These are phyloP conservation scores for Plestiodon gilberti DNA, from an alignment of 2,113 vertebrate species.

Conservation along the genomic window DNA sequence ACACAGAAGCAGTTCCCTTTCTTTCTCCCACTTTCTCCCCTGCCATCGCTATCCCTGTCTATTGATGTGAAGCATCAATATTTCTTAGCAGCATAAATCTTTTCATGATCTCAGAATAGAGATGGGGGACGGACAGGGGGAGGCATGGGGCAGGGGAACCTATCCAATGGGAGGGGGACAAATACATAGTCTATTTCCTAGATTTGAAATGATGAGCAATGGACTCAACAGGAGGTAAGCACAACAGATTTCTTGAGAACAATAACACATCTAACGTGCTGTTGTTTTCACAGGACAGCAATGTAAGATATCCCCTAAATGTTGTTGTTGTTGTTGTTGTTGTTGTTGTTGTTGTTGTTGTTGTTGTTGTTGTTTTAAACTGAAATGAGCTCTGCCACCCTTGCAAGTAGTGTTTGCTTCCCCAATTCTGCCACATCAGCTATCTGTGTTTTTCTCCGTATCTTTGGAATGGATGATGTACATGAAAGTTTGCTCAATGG, in stretches of 20 bases:
- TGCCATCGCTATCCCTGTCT: constrained; percentile 44
- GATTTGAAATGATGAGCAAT: constrained; percentile 50
- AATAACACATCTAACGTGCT: constrained; percentile 63
- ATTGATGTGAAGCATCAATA: constrained; percentile 72
- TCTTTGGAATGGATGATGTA: constrained; percentile 98
- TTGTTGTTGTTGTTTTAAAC: too few relatives aligned
- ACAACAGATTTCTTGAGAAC: constrained; percentile 64
- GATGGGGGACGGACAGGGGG: constrained; percentile 8
- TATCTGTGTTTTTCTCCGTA: constrained; percentile 82
- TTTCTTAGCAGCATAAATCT: constrained; percentile 79
- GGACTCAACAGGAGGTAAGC: constrained; percentile 73
- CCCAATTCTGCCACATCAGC: constrained; percentile 76
- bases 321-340: too few relatives aligned
- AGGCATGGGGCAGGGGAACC: constrained; percentile 34
- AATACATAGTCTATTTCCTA: constrained; percentile 25
- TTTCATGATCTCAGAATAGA: constrained; percentile 68
- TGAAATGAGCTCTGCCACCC: constrained; percentile 13
- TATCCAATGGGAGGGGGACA: constrained; percentile 9
- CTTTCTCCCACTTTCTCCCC: constrained; percentile 37
- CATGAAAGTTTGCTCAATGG: constrained; percentile 99
- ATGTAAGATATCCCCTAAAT: constrained; percentile 39
- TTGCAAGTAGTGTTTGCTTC: rapidly evolving
- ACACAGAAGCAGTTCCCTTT: constrained; percentile 36
- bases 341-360: too few relatives aligned
- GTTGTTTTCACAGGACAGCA: constrained; percentile 62